Conservation (phyloP, 2,888 invertebrate species). For the Heliconius aoede region DNA sequence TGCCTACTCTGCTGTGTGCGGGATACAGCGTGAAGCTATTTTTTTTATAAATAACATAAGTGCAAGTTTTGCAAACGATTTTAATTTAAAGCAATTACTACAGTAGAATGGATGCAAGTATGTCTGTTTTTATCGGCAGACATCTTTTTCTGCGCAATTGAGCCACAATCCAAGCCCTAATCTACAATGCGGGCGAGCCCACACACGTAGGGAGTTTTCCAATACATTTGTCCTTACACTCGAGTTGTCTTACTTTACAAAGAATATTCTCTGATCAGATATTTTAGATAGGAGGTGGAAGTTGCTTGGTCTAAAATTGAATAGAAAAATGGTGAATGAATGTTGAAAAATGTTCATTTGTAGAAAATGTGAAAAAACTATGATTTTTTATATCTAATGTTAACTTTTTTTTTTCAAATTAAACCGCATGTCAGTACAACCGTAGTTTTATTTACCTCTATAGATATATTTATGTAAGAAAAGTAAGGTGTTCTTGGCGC, state of each 20-base stretch:
- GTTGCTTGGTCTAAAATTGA: neutral
- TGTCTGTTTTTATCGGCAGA: slow-evolving; percentile 34
- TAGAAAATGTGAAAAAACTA: too few relatives aligned
- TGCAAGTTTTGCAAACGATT: neutral
- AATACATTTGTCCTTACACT: slow-evolving; percentile 71
- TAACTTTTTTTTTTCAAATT: too few relatives aligned
- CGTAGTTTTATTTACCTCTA: too few relatives aligned
- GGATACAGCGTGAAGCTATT: neutral
- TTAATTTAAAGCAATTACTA: neutral
- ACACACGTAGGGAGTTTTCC: slow-evolving; percentile 70
- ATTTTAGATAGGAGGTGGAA: slow-evolving; percentile 1
- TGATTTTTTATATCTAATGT: too few relatives aligned
- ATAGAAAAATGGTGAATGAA: too few relatives aligned
- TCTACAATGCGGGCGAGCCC: slow-evolving; percentile 67
- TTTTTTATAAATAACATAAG: neutral
- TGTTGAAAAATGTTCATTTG: too few relatives aligned
- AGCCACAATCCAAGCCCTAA: slow-evolving; percentile 51
- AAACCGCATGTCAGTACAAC: too few relatives aligned
- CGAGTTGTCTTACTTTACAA: slow-evolving; percentile 51
- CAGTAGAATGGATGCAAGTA: slow-evolving; percentile 15
- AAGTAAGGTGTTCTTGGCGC: too few relatives aligned
- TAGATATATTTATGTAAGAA: too few relatives aligned
- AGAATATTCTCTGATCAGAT: slow-evolving; percentile 26
- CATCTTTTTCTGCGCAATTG: slow-evolving; percentile 51
- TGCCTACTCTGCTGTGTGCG: neutral